Evolutionary conservation across 2,113 vertebrate genomes (phyloP), one percentile per base, ranked within the genome.

Genomic region (Lepus europaeus): DNA sequence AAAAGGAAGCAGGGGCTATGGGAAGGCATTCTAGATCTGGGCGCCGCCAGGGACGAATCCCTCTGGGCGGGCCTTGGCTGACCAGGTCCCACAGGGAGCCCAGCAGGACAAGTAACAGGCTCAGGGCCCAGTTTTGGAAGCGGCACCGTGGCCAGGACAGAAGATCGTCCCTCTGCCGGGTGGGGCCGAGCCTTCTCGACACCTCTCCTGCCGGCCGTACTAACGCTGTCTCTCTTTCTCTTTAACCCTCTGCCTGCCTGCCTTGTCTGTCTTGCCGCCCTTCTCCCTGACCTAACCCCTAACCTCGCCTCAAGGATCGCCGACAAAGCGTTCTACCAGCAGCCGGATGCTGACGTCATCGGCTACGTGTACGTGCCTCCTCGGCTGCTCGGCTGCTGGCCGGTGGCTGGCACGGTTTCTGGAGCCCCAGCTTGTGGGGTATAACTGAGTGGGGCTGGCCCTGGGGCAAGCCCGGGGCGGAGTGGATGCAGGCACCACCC

Each of bases 291-390:
- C 91, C 97, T 97, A 91, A 95, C 90, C 51, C 97, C 96, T 96
- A 96, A 98, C 98, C 69, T 97, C 95, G 97, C 98, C 97, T 99
- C 82, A 96, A 99, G 99, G 99, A 99, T 99, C 97, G 99, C 99
- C 98, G 99, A 99, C 99, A 99, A 99, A 99, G 99, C 99, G 98
- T 99, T 99, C 99, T 99, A 99, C 99, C 99, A 99, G 99, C 99
- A 99, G 98, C 99, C 99, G 98, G 99, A 99, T 98, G 99, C 99
- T 98, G 99, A 99, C 97, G 98, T 99, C 98, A 99, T 99, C 98
- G 99, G 99, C 98, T 99, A 99, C 91, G 99, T 99, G 99, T 99
- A 99, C 95, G 99, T 99, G 98, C 98, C 97, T 97, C 97, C 96
- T 96, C 94, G 97, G 96, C 96, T 94, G 93, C 97, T 95, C 89